Evolutionary conservation across 2,797 vertebrate species (phyloP), one percentile per base, ranked within the genome.

Genomic region (Bryconaethiops microstoma): DNA sequence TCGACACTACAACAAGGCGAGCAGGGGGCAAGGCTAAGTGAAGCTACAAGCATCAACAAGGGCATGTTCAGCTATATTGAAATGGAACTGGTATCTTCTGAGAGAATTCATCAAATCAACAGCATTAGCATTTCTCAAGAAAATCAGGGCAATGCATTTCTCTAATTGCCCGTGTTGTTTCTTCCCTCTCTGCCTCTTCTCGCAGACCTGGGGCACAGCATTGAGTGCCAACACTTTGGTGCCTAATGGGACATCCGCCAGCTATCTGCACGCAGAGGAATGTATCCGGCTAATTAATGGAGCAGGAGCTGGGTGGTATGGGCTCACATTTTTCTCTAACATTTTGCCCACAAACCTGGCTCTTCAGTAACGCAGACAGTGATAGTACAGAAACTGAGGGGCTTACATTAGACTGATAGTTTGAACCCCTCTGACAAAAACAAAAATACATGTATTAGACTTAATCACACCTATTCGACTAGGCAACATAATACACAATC

Each of bases 261-360:
- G 42, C 57, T 25, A 25, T 69, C 69, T 59, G 39, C 19, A 21
- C 40, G 50, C 23, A 9, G 48, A 17, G 62, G 75, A 69, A 77
- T 77, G 50, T n/a, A 76, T 78, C 69, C 48, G 77, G 71, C 71
- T 83, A 82, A 87, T 85, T 81, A 86, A 83, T 81, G 73, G 67
- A 78, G 45, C 54, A n/a, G 50, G 62, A 77, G 74, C 67, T 79
- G 76, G 76, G 70, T 75, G 40, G 60, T 19, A 45, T 42, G 54
- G 75, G 54, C 74, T 76, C n/a, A 75, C 7, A 72, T 54, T 39
- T 59, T 40, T 25, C 74, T 77, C 42, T 76, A 17, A 75, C 7
- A 72, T 73, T 29, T 50, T 74, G 76, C 59, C 76, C 70, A 72
- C 65, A 63, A 48, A 45, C 55, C 75, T 78, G 23, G 39, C 54